A percentile compares a stretch with the other conserved stretches of the same genome.
These are phyloP conservation scores for Bombus sylvicola DNA, from an alignment of 1,140 invertebrate genomes.

Conservation along the genomic window DNA sequence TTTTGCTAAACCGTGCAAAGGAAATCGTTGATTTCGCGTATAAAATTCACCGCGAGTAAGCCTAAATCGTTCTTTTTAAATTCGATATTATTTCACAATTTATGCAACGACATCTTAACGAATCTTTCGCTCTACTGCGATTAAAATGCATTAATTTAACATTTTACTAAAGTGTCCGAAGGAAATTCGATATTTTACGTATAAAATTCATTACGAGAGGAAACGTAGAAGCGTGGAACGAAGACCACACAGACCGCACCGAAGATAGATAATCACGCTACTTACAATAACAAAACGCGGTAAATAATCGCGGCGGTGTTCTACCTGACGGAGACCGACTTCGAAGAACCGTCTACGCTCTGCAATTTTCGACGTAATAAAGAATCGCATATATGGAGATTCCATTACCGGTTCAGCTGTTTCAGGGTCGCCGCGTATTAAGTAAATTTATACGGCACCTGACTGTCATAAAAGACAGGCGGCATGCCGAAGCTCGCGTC, in stretches of 20 bases:
- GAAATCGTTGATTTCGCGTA: rapidly evolving
- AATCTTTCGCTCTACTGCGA: too few relatives aligned
- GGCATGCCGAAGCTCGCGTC: conserved; percentile 58
- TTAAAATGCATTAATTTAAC: too few relatives aligned
- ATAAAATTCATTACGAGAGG: background rate
- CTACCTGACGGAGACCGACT: conserved; percentile 24
- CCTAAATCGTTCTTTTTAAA: rapidly evolving
- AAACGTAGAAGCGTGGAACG: background rate
- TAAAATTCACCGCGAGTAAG: too few relatives aligned
- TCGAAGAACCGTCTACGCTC: conserved; percentile 55
- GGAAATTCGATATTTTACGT: background rate
- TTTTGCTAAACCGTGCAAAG: too few relatives aligned
- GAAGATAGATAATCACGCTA: background rate
- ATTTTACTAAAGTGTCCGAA: too few relatives aligned
- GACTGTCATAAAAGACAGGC: conserved; percentile 71
- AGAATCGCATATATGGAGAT: conserved; percentile 68
- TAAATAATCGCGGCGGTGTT: conserved; percentile 3
- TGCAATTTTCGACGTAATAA: conserved; percentile 68
- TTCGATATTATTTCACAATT: too few relatives aligned
- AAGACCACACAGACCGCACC: background rate
- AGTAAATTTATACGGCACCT: conserved; percentile 69
- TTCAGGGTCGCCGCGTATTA: conserved; percentile 68
- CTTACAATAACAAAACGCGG: background rate
- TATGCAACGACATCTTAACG: too few relatives aligned
- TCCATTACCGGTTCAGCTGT: conserved; percentile 66